Percentiles rank a stretch among this genome's conserved stretches.
Evolutionary conservation across 1,140 invertebrate species (phyloP).

Genomic region (Caenorhabditis elegans): DNA sequence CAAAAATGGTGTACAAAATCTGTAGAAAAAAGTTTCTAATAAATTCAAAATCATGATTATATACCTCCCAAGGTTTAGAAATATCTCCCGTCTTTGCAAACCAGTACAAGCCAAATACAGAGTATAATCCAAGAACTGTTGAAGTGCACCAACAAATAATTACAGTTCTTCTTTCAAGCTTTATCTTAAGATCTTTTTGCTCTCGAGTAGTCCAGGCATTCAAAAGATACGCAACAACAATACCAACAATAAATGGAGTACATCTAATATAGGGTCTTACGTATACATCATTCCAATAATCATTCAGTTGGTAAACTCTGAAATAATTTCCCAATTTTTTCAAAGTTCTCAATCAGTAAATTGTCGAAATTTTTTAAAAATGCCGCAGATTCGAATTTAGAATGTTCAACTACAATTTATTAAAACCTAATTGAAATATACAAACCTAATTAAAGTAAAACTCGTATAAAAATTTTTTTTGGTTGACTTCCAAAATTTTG

Average conservation of each 20-base stretch:
- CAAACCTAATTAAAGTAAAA: no score
- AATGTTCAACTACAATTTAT: no score
- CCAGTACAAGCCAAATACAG: conserved; percentile 61
- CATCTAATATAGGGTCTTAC: conserved; percentile 73
- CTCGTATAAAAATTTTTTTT: no score
- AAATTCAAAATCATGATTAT: not conserved
- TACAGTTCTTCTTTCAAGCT: conserved; percentile 40
- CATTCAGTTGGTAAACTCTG: conserved; percentile 55
- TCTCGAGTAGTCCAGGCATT: conserved; percentile 48
- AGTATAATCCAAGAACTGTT: conserved; percentile 58
- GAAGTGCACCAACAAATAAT: conserved; percentile 54
- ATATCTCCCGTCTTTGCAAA: conserved; percentile 66
- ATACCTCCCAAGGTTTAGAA: conserved; percentile 33
- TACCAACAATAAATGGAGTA: conserved; percentile 70
- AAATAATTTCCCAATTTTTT: conserved; percentile 43
- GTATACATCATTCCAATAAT: conserved; percentile 85
- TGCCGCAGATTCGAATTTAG: no score
- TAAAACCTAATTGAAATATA: no score
- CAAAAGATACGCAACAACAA: conserved; percentile 68
- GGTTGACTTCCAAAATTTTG: no score
- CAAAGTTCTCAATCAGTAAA: no score
- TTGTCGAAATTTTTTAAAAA: no score
- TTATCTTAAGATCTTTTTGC: conserved; percentile 40
- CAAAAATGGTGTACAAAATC: conserved; percentile 80
- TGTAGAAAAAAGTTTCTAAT: not conserved